Percentiles rank a stretch among this genome's conserved stretches.
Evolutionary conservation across 1,140 invertebrate species (phyloP).

Genomic region (Aphelenchoides fujianensis): DNA sequence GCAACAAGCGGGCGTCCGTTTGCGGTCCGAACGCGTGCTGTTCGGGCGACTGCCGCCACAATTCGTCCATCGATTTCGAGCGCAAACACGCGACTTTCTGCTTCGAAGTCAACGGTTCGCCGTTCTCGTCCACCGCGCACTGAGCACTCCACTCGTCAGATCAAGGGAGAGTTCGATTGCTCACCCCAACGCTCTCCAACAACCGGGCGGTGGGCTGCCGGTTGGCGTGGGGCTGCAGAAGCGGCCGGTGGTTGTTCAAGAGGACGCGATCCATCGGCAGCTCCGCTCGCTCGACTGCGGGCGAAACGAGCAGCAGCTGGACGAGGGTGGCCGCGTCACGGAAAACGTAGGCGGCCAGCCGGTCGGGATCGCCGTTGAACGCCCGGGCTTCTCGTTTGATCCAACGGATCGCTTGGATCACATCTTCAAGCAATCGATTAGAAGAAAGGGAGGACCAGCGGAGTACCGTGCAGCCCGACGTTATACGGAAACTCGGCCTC

Average conservation of each 20-base stretch:
- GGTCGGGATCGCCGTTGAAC: not conserved
- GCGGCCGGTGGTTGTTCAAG: not conserved
- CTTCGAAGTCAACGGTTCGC: too few relatives aligned
- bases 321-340: not conserved
- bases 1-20: not conserved
- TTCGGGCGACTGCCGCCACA: not conserved
- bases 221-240: not conserved
- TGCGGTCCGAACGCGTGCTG: not conserved
- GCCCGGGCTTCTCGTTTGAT: not conserved
- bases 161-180: too few relatives aligned
- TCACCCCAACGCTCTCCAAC: not conserved
- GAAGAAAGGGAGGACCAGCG: not conserved
- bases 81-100: not conserved
- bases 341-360: not conserved
- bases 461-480: not conserved
- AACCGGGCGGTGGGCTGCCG: not conserved
- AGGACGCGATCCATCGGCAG: not conserved
- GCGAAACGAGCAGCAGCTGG: not conserved
- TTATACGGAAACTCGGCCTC: not conserved
- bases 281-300: not conserved
- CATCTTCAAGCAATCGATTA: not conserved
- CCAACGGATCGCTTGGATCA: slow-evolving; percentile 1
- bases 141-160: too few relatives aligned
- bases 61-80: not conserved
- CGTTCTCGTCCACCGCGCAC: too few relatives aligned